phyloP scores from a whole-genome alignment of 2,888 invertebrate genomes.

The Lymantria monacha region DNA sequence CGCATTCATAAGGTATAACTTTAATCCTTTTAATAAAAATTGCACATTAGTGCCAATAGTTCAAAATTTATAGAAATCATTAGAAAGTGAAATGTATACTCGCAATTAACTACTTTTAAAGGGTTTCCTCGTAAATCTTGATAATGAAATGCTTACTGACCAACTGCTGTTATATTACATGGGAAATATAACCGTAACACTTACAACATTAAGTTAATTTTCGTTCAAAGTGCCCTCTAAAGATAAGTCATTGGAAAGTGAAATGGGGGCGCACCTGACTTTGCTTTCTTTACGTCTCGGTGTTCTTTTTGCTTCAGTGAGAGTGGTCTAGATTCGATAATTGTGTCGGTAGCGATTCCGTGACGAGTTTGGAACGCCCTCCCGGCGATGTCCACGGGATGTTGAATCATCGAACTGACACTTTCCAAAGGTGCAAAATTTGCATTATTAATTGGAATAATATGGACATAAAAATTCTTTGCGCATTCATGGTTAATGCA shows the following conservation, averaged over 20 bases:
- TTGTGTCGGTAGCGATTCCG: constrained; percentile 73
- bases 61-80: constrained; percentile 50
- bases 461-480: constrained; percentile 28
- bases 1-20: background rate
- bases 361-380: constrained; percentile 59
- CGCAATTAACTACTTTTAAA: constrained; percentile 71
- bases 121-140: constrained; percentile 75
- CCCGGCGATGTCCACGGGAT: constrained; percentile 42
- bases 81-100: constrained; percentile 62
- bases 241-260: constrained; percentile 78
- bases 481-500: constrained; percentile 28
- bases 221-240: constrained; percentile 35
- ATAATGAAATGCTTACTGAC: constrained; percentile 66
- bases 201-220: constrained; percentile 43
- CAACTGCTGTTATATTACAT: constrained; percentile 27
- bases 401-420: constrained; percentile 33
- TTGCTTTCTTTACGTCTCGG: constrained; percentile 76
- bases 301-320: constrained; percentile 79
- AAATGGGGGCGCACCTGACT: constrained; percentile 80
- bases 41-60: constrained; percentile 12
- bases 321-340: constrained; percentile 80
- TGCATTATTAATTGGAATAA: constrained; percentile 38
- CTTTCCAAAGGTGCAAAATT: constrained; percentile 33
- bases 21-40: background rate
- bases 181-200: constrained; percentile 36